Percentiles rank a stretch among this genome's conserved stretches.
These are phyloP conservation scores for Ceyx margarethae DNA, from an alignment of 2,113 vertebrate genomes.

Conservation along the genomic window DNA sequence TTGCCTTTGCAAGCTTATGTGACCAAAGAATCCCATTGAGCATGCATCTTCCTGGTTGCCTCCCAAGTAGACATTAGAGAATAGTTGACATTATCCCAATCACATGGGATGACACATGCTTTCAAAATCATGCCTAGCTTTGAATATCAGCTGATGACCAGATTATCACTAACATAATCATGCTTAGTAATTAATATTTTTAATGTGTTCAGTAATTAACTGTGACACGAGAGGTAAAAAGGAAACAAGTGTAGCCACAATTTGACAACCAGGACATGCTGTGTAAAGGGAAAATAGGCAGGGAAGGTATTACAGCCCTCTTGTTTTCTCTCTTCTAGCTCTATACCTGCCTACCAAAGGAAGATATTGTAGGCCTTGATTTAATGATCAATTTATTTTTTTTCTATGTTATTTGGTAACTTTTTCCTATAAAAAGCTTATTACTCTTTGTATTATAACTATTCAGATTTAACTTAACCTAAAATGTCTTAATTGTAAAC, in stretches of 20 bases:
- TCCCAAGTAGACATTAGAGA: background rate
- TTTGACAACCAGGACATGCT: background rate
- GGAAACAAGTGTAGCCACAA: background rate
- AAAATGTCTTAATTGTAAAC: background rate
- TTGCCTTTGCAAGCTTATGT: background rate
- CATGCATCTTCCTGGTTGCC: background rate
- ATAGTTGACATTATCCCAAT: background rate
- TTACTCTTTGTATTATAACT: background rate
- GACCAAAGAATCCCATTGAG: background rate
- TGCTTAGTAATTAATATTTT: background rate
- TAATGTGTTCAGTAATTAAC: background rate
- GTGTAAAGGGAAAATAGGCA: fast-evolving
- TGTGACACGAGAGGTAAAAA: background rate
- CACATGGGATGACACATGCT: fast-evolving
- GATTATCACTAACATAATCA: background rate
- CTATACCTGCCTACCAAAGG: background rate
- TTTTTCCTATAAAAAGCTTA: background rate
- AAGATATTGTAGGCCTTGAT: background rate
- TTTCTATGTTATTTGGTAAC: background rate
- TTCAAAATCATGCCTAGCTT: background rate
- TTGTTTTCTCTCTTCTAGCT: fast-evolving
- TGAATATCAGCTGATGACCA: background rate
- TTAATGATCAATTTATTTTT: background rate
- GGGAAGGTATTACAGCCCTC: background rate
- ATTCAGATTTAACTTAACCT: background rate